Evolutionary conservation across 2,888 invertebrate genomes (phyloP).

Genomic region (Galerucella nymphaeae): DNA sequence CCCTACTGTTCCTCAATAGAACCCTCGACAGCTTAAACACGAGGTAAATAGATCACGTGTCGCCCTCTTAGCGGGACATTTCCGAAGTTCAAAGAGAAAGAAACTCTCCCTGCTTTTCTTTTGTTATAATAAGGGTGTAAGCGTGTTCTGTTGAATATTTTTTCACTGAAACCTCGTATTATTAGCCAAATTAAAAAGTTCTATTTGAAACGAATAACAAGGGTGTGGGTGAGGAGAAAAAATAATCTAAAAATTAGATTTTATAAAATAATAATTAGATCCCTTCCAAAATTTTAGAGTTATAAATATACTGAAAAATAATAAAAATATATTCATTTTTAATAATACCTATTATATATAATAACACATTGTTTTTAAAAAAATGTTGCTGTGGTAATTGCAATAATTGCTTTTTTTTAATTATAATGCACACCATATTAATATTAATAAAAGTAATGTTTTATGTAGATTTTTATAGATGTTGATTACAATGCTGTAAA

Average conservation of each 20-base stretch:
- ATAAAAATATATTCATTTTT: slow-evolving; percentile 1
- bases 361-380: neutral
- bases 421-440: slow-evolving; percentile 2
- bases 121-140: slow-evolving; percentile 38
- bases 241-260: no score
- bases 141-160: slow-evolving; percentile 40
- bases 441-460: neutral
- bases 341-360: neutral
- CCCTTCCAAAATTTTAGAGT: no score
- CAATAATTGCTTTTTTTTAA: neutral
- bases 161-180: slow-evolving; percentile 46
- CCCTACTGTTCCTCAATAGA: slow-evolving; percentile 28
- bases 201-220: slow-evolving; percentile 18
- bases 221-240: neutral
- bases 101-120: slow-evolving; percentile 28
- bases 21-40: slow-evolving; percentile 45
- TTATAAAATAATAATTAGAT: no score
- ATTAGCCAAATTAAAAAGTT: slow-evolving; percentile 50
- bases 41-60: slow-evolving; percentile 51
- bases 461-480: slow-evolving; percentile 1
- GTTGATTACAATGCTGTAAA: neutral
- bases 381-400: slow-evolving; percentile 3
- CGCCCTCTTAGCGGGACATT: slow-evolving; percentile 49
- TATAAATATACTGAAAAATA: neutral
- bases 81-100: slow-evolving; percentile 30